These are phyloP conservation scores for Phaenicophaeus curvirostris DNA, from an alignment of 2,797 vertebrate species.

Conservation along the genomic window DNA sequence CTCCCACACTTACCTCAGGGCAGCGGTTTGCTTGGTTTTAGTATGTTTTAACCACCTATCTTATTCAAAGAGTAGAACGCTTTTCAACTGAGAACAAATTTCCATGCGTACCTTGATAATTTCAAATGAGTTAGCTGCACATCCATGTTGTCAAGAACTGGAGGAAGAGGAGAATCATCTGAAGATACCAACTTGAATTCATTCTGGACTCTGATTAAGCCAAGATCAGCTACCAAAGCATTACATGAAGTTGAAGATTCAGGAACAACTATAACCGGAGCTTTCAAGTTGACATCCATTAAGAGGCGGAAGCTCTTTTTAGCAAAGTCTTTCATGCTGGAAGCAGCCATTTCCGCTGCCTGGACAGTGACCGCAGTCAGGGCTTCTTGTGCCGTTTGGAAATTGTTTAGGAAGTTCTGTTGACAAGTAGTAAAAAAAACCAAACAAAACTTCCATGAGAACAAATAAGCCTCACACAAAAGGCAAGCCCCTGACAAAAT, in stretches of 20 bases:
- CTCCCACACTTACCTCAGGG: background rate
- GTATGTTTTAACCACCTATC: background rate
- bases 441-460: background rate
- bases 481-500: background rate
- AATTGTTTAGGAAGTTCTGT: conserved; percentile 86
- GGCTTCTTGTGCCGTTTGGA: conserved; percentile 80
- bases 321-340: conserved; percentile 82
- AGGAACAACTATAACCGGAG: conserved; percentile 81
- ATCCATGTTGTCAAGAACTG: conserved; percentile 87
- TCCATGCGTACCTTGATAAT: conserved; percentile 84
- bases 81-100: background rate
- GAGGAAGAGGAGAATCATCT: conserved; percentile 82
- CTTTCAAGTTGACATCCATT: conserved; percentile 81
- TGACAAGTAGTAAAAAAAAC: background rate
- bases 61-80: background rate
- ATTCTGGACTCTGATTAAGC: conserved; percentile 82
- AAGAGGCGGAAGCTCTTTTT: conserved; percentile 81
- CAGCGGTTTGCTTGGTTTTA: background rate
- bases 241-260: conserved; percentile 78
- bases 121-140: conserved; percentile 90
- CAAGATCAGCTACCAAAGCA: conserved; percentile 80
- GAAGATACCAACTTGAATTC: conserved; percentile 79
- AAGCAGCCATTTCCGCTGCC: conserved; percentile 82
- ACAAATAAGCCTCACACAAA: background rate
- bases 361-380: conserved; percentile 79